Evolutionary conservation across 23 tunicate genomes (phyloP).

Genomic region (Halocynthia aurantium): DNA sequence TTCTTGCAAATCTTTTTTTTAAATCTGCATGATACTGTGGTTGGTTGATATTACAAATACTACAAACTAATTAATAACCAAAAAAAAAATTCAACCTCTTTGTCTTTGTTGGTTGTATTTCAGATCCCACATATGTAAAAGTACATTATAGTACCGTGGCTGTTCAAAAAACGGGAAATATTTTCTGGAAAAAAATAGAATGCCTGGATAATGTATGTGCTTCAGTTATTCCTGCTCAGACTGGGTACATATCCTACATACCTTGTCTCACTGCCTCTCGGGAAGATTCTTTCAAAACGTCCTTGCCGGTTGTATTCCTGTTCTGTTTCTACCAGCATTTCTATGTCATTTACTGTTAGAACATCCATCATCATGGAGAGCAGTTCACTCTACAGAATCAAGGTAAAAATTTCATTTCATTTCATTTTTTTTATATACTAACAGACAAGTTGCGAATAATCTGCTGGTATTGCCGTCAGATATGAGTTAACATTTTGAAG

Average conservation of each 20-base stretch:
- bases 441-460: too few species aligned
- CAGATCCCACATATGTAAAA: constrained; percentile 56
- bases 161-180: constrained; percentile 67
- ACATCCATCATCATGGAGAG: constrained; percentile 51
- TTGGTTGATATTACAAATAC: neutral
- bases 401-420: too few species aligned
- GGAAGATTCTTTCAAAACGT: constrained; percentile 58
- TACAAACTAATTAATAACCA: neutral
- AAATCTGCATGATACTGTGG: neutral
- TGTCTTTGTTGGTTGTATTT: constrained; percentile 33
- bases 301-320: constrained; percentile 67
- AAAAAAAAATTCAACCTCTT: constrained; percentile 28
- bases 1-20: neutral
- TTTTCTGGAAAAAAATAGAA: constrained; percentile 33
- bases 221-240: neutral
- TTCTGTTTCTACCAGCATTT: constrained; percentile 67
- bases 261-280: constrained; percentile 29
- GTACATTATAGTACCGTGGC: constrained; percentile 60
- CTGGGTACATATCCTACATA: neutral
- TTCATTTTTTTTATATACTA: too few species aligned
- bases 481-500: too few species aligned
- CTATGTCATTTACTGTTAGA: constrained; percentile 76
- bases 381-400: constrained; percentile 35
- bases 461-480: too few species aligned
- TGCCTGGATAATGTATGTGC: too few species aligned